Percentiles rank a stretch among this genome's conserved stretches.
Conservation (phyloP, 2,888 invertebrate genomes). For the Acanthosepion lycidas region DNA sequence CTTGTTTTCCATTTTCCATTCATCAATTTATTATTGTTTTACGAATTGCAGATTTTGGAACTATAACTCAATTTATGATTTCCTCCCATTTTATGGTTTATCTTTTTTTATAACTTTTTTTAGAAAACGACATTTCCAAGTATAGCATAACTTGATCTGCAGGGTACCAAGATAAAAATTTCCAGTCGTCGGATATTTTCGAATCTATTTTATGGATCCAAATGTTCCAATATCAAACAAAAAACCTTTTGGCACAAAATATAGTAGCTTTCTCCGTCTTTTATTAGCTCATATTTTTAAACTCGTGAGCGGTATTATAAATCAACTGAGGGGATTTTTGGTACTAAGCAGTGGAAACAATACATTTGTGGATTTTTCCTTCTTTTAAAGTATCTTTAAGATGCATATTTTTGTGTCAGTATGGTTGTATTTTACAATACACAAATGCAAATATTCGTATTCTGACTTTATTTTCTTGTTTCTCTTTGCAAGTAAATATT, state of each 20-base stretch:
- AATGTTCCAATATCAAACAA: background rate
- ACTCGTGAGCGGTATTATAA: background rate
- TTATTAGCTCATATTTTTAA: background rate
- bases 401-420: background rate
- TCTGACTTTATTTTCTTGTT: background rate
- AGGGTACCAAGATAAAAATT: background rate
- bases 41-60: too few species aligned
- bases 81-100: too few species aligned
- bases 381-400: background rate
- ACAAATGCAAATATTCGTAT: background rate
- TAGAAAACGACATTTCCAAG: background rate
- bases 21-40: too few species aligned
- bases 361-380: background rate
- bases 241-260: background rate
- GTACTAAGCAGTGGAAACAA: background rate
- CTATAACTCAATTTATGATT: too few species aligned
- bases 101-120: too few species aligned
- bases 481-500: background rate
- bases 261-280: background rate
- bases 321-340: background rate
- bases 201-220: background rate
- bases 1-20: too few species aligned
- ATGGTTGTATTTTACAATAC: background rate
- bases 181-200: background rate
- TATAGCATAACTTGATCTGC: background rate